These are phyloP conservation scores for Chloroceryle aenea DNA, from an alignment of 2,113 vertebrate species.

Conservation along the genomic window DNA sequence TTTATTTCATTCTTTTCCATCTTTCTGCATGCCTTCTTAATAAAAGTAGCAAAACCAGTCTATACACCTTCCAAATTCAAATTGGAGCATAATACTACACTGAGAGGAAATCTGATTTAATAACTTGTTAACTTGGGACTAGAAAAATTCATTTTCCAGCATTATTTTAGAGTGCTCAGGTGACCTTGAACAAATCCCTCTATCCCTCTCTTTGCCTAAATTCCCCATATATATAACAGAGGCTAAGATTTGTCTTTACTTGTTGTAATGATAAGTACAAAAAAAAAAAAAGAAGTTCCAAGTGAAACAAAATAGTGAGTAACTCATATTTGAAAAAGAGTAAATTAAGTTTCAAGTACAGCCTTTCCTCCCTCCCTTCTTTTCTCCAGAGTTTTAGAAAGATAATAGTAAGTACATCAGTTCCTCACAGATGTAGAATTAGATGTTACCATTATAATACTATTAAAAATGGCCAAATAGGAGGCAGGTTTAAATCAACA, in stretches of 20 bases:
- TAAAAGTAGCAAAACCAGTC: background rate
- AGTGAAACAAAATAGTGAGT: background rate
- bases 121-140: constrained; percentile 56
- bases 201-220: background rate
- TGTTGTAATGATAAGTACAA: background rate
- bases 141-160: constrained; percentile 37
- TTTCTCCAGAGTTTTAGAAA: background rate
- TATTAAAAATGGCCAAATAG: background rate
- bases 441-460: background rate
- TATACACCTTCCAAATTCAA: background rate
- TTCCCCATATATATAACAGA: constrained; percentile 13
- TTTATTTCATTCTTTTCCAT: background rate
- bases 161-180: constrained; percentile 25
- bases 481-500: background rate
- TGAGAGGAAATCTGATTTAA: constrained; percentile 44
- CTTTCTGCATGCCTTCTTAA: background rate
- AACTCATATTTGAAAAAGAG: background rate
- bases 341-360: background rate
- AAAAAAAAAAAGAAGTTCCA: background rate
- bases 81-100: background rate
- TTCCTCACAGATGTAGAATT: background rate
- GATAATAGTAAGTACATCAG: background rate
- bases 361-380: background rate
- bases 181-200: constrained; percentile 52
- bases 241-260: background rate